A percentile compares a stretch with the other conserved stretches of the same genome.
Evolutionary conservation across 2,888 invertebrate species (phyloP).

Genomic region (Galerucella nymphaeae): DNA sequence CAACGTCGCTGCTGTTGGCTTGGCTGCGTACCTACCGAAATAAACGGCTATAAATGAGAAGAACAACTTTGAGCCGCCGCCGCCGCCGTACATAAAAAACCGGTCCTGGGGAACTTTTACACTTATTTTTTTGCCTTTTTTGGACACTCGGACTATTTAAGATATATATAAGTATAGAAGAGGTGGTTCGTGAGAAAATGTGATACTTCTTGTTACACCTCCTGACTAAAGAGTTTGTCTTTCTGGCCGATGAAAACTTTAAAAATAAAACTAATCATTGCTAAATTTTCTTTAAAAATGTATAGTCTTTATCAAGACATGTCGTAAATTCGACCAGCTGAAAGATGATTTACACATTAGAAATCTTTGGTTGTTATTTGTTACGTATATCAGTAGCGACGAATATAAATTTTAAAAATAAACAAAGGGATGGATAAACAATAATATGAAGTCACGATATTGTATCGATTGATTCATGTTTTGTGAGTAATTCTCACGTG

Average conservation of each 20-base stretch:
- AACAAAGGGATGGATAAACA: not conserved
- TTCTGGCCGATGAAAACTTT: too few relatives aligned
- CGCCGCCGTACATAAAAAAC: conserved; percentile 22
- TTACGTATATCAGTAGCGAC: not conserved
- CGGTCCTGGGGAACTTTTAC: conserved; percentile 28
- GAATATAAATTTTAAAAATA: not conserved
- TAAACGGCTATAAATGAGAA: conserved; percentile 34
- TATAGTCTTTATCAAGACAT: not conserved
- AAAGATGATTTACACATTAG: not conserved
- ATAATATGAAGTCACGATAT: not conserved
- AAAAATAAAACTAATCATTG: too few relatives aligned
- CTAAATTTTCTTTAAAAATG: too few relatives aligned
- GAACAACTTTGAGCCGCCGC: conserved; percentile 29
- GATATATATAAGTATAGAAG: conserved; percentile 10
- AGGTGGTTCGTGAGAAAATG: conserved; percentile 23
- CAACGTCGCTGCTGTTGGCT: conserved; percentile 22
- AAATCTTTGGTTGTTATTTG: not conserved
- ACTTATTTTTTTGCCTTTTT: conserved; percentile 35
- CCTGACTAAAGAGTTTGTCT: too few relatives aligned
- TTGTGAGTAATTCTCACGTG: not conserved
- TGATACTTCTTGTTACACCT: conserved; percentile 7
- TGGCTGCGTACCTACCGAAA: conserved; percentile 23
- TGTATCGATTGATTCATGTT: not conserved
- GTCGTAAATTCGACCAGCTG: not conserved
- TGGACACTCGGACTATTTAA: conserved; percentile 25